phyloP scores from a whole-genome alignment of 2,797 vertebrate genomes.

The Hyperoplus lanceolatus region DNA sequence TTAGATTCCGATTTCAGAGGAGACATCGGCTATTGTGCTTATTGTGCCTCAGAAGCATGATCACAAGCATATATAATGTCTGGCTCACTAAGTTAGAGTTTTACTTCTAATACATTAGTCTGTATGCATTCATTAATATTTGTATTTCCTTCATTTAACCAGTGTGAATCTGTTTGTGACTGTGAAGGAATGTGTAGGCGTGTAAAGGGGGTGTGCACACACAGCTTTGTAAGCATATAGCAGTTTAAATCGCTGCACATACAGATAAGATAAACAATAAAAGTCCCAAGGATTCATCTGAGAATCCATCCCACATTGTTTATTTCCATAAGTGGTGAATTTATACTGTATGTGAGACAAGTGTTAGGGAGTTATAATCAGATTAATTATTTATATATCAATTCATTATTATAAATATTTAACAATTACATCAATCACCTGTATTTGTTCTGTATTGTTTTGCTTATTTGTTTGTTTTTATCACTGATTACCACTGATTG shows the following conservation, averaged over 20 bases:
- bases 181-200: neutral
- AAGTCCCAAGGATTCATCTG: neutral
- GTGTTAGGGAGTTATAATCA: neutral
- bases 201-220: neutral
- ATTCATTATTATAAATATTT: neutral
- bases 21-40: constrained; percentile 1
- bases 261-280: neutral
- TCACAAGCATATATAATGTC: neutral
- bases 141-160: neutral
- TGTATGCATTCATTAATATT: neutral
- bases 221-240: neutral
- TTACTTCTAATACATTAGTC: neutral
- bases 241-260: neutral
- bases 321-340: neutral
- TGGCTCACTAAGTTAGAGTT: neutral
- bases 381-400: neutral
- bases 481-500: neutral
- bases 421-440: neutral
- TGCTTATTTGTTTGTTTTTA: neutral
- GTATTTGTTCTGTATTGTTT: neutral
- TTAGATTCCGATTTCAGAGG: constrained; percentile 4
- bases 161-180: neutral
- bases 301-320: neutral
- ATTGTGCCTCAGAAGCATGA: constrained; percentile 6
- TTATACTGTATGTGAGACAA: neutral